phyloP scores from a whole-genome alignment of 2,113 vertebrate genomes.

The Sorex fumeus region DNA sequence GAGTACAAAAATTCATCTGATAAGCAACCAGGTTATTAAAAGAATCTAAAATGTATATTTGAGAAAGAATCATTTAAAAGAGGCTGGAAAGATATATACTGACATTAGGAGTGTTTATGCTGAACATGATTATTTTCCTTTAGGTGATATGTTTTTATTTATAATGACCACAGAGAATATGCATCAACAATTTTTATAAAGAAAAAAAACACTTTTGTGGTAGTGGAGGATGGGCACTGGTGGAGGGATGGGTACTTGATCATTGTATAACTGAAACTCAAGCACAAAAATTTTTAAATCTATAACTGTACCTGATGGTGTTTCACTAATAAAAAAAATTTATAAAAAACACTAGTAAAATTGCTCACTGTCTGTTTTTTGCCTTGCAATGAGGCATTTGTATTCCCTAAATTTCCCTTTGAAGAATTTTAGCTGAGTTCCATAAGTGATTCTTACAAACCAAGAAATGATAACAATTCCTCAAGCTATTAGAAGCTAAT shows the following conservation, averaged over 20 bases:
- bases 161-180: not conserved
- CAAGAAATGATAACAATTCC: conserved; percentile 81
- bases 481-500: conserved; percentile 87
- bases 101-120: not conserved
- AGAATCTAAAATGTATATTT: conserved; percentile 27
- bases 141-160: conserved; percentile 12
- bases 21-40: conserved; percentile 39
- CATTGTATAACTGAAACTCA: no score
- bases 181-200: not conserved
- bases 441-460: conserved; percentile 82
- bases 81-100: not conserved
- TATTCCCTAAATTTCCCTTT: conserved; percentile 57
- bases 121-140: not conserved
- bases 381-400: not conserved
- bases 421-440: conserved; percentile 69
- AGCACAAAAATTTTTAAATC: no score
- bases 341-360: not conserved
- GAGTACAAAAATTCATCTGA: conserved; percentile 44
- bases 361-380: not conserved
- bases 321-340: no score
- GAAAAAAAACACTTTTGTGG: not conserved
- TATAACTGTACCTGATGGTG: no score
- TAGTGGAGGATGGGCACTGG: no score
- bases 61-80: conserved; percentile 52
- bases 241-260: no score